phyloP scores from a whole-genome alignment of 1,140 invertebrate species.

The Philopotamus ludificatus region DNA sequence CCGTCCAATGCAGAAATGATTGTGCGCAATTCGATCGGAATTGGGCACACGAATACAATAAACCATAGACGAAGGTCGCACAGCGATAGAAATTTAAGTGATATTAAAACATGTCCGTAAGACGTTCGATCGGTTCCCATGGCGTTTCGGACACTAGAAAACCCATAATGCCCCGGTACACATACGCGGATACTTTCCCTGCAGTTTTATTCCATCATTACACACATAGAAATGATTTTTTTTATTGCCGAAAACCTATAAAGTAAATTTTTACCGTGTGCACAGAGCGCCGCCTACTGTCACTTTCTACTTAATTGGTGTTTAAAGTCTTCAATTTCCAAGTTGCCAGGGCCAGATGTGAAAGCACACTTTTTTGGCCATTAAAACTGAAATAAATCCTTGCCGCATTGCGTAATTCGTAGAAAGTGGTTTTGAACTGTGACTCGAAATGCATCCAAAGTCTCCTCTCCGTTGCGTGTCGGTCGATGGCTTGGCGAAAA shows the following conservation, averaged over 20 bases:
- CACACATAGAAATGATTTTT: neutral
- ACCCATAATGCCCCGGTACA: neutral
- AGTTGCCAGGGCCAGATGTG: neutral
- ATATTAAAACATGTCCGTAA: neutral
- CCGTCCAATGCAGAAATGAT: neutral
- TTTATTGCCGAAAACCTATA: slow-evolving; percentile 6
- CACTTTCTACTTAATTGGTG: slow-evolving; percentile 8
- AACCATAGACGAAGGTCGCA: no score
- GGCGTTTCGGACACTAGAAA: neutral
- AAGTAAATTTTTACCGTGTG: neutral
- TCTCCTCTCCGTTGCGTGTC: no score
- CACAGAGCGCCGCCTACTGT: neutral
- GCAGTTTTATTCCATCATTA: neutral
- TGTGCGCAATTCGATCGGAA: neutral
- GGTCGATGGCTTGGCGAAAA: no score
- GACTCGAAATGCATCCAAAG: neutral
- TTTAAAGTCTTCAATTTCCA: neutral
- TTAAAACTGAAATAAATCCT: neutral
- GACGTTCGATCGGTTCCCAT: neutral
- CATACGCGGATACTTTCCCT: neutral
- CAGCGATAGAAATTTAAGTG: no score
- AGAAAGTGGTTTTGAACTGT: neutral
- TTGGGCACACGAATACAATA: no score
- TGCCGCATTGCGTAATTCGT: neutral
- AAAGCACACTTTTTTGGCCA: neutral